These are phyloP conservation scores for Piaya cayana DNA, from an alignment of 2,113 vertebrate species.

Conservation along the genomic window DNA sequence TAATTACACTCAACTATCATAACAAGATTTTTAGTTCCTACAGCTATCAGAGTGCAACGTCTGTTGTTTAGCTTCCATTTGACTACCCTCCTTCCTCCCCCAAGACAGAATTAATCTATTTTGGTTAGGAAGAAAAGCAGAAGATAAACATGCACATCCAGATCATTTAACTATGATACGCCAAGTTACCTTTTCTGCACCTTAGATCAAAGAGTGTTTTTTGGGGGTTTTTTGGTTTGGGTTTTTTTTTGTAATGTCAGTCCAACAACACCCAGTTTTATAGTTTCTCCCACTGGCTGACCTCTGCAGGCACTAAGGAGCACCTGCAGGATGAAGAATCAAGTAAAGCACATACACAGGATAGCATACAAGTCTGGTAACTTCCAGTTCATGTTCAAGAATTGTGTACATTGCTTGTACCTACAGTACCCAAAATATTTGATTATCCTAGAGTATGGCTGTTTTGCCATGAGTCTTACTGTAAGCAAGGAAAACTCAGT, in stretches of 20 bases:
- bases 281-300: neutral
- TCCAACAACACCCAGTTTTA: neutral
- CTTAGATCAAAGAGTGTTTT: neutral
- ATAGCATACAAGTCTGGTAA: neutral
- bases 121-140: conserved; percentile 21
- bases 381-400: neutral
- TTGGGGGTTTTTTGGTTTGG: too few species aligned
- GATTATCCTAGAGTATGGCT: neutral
- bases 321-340: neutral
- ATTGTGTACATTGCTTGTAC: too few species aligned
- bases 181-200: neutral
- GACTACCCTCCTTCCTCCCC: neutral
- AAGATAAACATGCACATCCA: conserved; percentile 26
- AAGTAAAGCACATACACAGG: neutral
- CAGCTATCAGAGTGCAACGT: neutral
- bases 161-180: neutral
- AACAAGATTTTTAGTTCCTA: conserved; percentile 34
- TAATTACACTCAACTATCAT: conserved; percentile 55
- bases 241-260: neutral
- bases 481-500: neutral
- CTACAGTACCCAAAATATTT: neutral
- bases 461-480: neutral
- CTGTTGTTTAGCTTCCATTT: conserved; percentile 33
- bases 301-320: neutral
- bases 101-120: conserved; percentile 20